A percentile compares a stretch with the other conserved stretches of the same genome.
Evolutionary conservation across 2,113 vertebrate species (phyloP).

Genomic region (Elgaria multicarinata): DNA sequence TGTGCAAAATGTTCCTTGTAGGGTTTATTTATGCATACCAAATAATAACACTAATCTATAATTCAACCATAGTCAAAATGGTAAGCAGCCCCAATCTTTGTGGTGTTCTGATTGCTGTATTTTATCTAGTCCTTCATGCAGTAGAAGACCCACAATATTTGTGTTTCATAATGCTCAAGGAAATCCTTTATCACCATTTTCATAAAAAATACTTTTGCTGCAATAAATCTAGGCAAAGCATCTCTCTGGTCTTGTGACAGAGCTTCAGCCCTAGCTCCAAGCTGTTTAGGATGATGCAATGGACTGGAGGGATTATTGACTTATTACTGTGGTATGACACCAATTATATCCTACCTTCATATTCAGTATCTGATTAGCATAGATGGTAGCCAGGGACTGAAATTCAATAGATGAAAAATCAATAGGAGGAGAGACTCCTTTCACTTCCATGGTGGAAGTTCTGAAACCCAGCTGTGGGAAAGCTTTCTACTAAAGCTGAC

Average conservation of each 20-base stretch:
- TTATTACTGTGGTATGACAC: background rate
- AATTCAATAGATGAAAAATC: conserved; percentile 66
- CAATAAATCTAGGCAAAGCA: background rate
- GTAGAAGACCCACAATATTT: background rate
- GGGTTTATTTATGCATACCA: background rate
- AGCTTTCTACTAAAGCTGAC: conserved; percentile 69
- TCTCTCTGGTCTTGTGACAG: background rate
- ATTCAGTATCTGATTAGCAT: conserved; percentile 56
- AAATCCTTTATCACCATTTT: background rate
- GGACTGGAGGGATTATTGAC: background rate
- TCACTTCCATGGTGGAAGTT: conserved; percentile 57
- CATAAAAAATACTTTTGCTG: background rate
- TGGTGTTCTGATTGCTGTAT: background rate
- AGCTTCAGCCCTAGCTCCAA: background rate
- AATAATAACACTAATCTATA: too few relatives aligned
- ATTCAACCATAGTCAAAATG: background rate
- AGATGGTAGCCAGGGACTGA: conserved; percentile 50
- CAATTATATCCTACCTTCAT: background rate
- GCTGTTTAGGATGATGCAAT: background rate
- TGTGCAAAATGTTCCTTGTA: background rate
- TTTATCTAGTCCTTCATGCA: background rate
- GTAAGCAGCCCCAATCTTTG: background rate
- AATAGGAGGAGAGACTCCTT: conserved; percentile 63
- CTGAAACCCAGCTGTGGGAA: conserved; percentile 46
- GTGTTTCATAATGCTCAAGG: background rate